phyloP scores from a whole-genome alignment of 2,113 vertebrate species.

The Cololabis saira region DNA sequence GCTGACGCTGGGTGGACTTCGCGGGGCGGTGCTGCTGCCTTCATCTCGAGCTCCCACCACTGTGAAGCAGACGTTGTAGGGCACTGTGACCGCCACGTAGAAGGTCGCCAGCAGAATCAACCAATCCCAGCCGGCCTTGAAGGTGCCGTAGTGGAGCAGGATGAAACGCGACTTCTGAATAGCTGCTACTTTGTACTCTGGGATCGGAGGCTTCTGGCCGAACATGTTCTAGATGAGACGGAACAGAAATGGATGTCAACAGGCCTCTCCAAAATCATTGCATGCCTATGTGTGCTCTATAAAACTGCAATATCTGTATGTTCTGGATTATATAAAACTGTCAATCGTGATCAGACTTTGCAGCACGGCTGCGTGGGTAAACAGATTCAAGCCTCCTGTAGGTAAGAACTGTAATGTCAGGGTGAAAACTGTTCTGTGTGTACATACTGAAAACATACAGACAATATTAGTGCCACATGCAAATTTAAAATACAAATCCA shows the following conservation, averaged over 20 bases:
- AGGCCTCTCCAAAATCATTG: background rate
- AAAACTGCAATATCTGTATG: too few relatives aligned
- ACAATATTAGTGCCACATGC: too few relatives aligned
- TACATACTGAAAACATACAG: too few relatives aligned
- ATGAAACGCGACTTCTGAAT: constrained; percentile 88
- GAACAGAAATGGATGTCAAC: constrained; percentile 1
- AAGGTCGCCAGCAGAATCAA: constrained; percentile 86
- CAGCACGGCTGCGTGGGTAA: too few relatives aligned
- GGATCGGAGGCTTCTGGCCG: constrained; percentile 85
- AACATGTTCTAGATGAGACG: constrained; percentile 81
- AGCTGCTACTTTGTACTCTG: constrained; percentile 87
- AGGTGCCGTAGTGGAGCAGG: constrained; percentile 86
- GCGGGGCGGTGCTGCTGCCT: constrained; percentile 53
- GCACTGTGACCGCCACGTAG: constrained; percentile 88
- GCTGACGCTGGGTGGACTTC: constrained; percentile 80
- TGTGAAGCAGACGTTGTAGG: constrained; percentile 86
- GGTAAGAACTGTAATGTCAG: too few relatives aligned
- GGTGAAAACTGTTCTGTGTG: too few relatives aligned
- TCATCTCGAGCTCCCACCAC: constrained; percentile 79
- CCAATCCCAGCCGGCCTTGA: constrained; percentile 89
- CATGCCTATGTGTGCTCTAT: too few relatives aligned
- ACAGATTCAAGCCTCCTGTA: too few relatives aligned
- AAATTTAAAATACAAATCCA: too few relatives aligned
- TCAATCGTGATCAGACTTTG: too few relatives aligned
- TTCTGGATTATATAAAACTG: too few relatives aligned